Base-by-base conservation (phyloP, 2,797 vertebrate genomes). In the Brachyalestes nurse region DNA sequence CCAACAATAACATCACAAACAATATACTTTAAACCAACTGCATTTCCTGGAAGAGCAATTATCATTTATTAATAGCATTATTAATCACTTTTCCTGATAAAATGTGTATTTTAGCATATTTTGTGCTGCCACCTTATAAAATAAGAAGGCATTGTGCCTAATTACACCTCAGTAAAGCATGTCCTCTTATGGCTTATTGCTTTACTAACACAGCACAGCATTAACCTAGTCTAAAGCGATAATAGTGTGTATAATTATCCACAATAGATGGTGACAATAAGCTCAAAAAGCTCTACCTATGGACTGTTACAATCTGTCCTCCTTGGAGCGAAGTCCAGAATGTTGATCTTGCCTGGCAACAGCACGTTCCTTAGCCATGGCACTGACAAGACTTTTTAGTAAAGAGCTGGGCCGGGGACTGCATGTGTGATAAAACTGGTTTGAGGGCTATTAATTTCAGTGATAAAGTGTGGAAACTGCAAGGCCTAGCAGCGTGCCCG, bases 401-500 rank as follows among this genome's bases (percentile, higher is more conserved):
- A 55, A 83, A 83, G 28, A 38, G 75, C 76, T 71, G 49, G 60
- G 74, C 45, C 49, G n/a, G 47, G 65, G 78, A 69, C 76, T 75
- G 78, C 69, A 72, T 66, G 60, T 87, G 83, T 77, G 82, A 87
- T 87, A 87, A 87, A 85, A 82, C 77, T 67, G 79, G 77, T 85
- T 79, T 82, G 83, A 85, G 83, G 83, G 81, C 86, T 83, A 85
- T 85, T 87, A 82, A 85, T 87, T 88, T 86, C 82, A 80, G 72
- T 81, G 85, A 86, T 83, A 84, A 79, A 83, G 72, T 67, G 62
- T 74, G 88, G 89, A 91, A 90, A 72, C 89, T 84, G 87, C 88
- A 91, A 90, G 90, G 91, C 88, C 89, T 90, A 88, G 87, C 88
- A 83, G 88, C 88, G 84, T 89, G 85, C 87, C 83, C 86, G 87